Conservation (phyloP, 2,888 invertebrate species). For the Diaperis boleti region DNA sequence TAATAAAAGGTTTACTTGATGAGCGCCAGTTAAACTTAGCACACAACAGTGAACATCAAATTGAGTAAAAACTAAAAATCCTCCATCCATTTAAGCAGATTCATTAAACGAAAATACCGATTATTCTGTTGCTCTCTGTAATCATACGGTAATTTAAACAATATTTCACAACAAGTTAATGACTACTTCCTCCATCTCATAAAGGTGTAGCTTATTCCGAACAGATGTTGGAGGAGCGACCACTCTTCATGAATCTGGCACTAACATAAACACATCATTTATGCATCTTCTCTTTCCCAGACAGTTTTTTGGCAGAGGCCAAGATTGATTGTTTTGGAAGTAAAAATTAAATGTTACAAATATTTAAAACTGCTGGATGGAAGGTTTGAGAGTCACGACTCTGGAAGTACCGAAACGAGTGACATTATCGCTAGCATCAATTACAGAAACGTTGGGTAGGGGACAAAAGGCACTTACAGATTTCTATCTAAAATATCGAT, state of each 20-base stretch:
- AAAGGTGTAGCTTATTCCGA: slow-evolving; percentile 19
- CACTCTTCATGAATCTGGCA: slow-evolving; percentile 13
- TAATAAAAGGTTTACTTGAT: too few relatives aligned
- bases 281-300: background rate
- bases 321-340: background rate
- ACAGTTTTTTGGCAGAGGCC: slow-evolving; percentile 7
- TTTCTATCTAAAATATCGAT: slow-evolving; percentile 21
- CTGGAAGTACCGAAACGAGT: background rate
- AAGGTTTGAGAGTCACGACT: background rate
- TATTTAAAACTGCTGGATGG: background rate
- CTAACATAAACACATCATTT: slow-evolving; percentile 11
- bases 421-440: background rate
- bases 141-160: slow-evolving; percentile 14
- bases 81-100: too few relatives aligned
- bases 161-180: slow-evolving; percentile 14
- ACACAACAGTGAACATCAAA: too few relatives aligned
- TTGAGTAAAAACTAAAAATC: background rate
- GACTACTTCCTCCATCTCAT: slow-evolving; percentile 17
- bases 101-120: slow-evolving; percentile 3
- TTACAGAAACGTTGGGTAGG: background rate
- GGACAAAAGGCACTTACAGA: slow-evolving; percentile 2
- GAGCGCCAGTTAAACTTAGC: too few relatives aligned
- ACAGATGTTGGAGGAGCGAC: slow-evolving; percentile 11
- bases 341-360: slow-evolving; percentile 1
- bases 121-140: background rate